A percentile compares a stretch with the other conserved stretches of the same genome.
Conservation (phyloP, 2,888 invertebrate genomes). For the Melieria picta region DNA sequence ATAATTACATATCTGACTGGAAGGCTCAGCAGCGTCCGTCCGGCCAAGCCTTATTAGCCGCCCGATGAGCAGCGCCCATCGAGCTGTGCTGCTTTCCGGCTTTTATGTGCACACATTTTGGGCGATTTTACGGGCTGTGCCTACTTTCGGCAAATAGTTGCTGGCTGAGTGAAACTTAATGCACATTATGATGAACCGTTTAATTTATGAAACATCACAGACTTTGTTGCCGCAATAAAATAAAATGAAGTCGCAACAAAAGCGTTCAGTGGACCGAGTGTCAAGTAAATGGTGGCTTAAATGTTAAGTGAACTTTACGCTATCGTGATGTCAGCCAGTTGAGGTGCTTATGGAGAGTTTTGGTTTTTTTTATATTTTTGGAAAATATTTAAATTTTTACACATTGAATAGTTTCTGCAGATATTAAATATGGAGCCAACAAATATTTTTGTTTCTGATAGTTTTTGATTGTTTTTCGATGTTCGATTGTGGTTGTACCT, state of each 20-base stretch:
- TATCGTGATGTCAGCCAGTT: conserved; percentile 24
- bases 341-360: background rate
- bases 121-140: background rate
- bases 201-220: conserved; percentile 31
- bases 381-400: too few species aligned
- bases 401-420: too few species aligned
- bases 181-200: conserved; percentile 26
- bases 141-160: background rate
- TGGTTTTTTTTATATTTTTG: too few species aligned
- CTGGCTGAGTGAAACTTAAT: conserved; percentile 29
- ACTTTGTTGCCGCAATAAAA: background rate
- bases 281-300: background rate
- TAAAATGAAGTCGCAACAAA: background rate
- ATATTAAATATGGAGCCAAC: too few species aligned
- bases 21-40: conserved; percentile 40
- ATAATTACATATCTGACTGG: conserved; percentile 61
- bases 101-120: background rate
- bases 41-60: background rate
- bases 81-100: background rate
- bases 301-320: background rate
- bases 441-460: too few species aligned
- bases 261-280: background rate
- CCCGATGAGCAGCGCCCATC: background rate
- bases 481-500: too few species aligned
- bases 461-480: too few species aligned